These are phyloP conservation scores for Siphamia tubifer DNA, from an alignment of 2,113 vertebrate genomes.

Conservation along the genomic window DNA sequence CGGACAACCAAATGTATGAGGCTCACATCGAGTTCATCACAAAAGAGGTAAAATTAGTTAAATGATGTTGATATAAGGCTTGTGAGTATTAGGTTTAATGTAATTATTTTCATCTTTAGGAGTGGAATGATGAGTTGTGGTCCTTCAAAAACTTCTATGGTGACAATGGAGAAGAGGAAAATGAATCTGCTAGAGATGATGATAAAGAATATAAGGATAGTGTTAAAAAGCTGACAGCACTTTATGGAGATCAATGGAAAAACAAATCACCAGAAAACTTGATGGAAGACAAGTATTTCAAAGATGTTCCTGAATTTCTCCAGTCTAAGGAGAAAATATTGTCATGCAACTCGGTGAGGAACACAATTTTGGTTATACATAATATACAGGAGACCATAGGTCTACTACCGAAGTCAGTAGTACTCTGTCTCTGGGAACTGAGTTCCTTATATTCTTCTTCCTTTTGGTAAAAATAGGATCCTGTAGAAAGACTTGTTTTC, in stretches of 20 bases:
- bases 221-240: slow-evolving; percentile 12
- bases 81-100: accelerated
- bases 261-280: neutral
- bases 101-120: slow-evolving; percentile 15
- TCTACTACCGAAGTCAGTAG: too few species aligned
- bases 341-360: slow-evolving; percentile 21
- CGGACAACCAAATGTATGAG: neutral
- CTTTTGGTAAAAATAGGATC: too few species aligned
- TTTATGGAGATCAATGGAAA: slow-evolving; percentile 52
- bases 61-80: neutral
- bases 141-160: neutral
- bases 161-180: neutral
- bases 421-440: too few species aligned
- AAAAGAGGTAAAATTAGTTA: slow-evolving; percentile 33
- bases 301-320: slow-evolving; percentile 36
- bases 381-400: too few species aligned
- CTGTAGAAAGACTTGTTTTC: too few species aligned
- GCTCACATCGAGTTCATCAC: slow-evolving; percentile 66
- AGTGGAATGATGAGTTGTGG: slow-evolving; percentile 50
- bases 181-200: neutral
- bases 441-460: too few species aligned
- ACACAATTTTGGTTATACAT: too few species aligned
- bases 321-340: neutral
- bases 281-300: slow-evolving; percentile 14
- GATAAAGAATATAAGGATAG: neutral